A percentile compares a stretch with the other conserved stretches of the same genome.
Evolutionary conservation across 2,888 invertebrate genomes (phyloP).

Genomic region (Deladenus siricidicola): DNA sequence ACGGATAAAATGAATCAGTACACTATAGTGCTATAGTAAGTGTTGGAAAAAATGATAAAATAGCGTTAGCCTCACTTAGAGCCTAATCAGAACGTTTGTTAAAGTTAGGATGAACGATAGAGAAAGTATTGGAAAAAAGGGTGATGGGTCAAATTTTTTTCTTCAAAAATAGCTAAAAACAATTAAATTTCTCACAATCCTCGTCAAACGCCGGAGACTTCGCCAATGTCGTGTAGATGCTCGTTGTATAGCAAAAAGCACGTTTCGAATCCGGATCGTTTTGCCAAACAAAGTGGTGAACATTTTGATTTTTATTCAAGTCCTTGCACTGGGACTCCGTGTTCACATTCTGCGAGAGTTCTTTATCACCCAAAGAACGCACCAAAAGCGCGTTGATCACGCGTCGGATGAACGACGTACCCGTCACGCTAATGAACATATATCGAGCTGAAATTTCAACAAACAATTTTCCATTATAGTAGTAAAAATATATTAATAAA

Average conservation of each 20-base stretch:
- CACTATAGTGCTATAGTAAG: too few relatives aligned
- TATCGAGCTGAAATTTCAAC: conserved; percentile 15
- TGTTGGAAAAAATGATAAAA: too few relatives aligned
- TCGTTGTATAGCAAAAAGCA: conserved; percentile 36
- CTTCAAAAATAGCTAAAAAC: too few relatives aligned
- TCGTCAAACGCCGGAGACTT: conserved; percentile 41
- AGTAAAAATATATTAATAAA: too few relatives aligned
- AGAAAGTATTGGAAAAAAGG: not conserved
- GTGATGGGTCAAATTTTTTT: not conserved
- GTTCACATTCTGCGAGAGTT: conserved; percentile 20
- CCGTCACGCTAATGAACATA: conserved; percentile 16
- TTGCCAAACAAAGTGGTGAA: conserved; percentile 42
- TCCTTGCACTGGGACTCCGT: conserved; percentile 19
- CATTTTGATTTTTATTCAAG: conserved; percentile 20
- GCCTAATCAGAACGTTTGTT: too few relatives aligned
- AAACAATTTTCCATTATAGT: not conserved
- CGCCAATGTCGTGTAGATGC: conserved; percentile 24
- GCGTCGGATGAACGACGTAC: conserved; percentile 14
- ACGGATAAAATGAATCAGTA: conserved; percentile 1
- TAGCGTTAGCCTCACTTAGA: too few relatives aligned
- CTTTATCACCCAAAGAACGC: conserved; percentile 26
- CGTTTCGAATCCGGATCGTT: conserved; percentile 27
- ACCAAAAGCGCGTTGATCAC: conserved; percentile 24
- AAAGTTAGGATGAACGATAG: not conserved
- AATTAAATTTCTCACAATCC: not conserved